A percentile compares a stretch with the other conserved stretches of the same genome.
Evolutionary conservation across 2,797 vertebrate species (phyloP).

Genomic region (Premnoplex brunnescens): DNA sequence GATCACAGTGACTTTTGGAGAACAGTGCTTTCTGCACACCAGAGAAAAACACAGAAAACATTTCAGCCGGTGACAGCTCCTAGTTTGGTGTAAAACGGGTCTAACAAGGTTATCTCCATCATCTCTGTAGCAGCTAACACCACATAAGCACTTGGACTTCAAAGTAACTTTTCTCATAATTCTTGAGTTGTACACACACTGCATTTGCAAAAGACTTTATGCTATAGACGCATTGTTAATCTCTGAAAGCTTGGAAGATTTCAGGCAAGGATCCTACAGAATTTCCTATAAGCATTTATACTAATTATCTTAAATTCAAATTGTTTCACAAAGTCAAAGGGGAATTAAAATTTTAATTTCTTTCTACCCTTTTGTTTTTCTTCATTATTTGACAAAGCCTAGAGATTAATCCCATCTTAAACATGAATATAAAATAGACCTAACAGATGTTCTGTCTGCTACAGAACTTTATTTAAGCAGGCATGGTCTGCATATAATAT

Average conservation of each 20-base stretch:
- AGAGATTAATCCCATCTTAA: slow-evolving; percentile 65
- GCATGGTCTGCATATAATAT: slow-evolving; percentile 28
- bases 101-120: background rate
- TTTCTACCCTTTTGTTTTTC: slow-evolving; percentile 50
- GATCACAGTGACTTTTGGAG: background rate
- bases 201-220: background rate
- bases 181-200: accelerated
- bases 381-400: slow-evolving; percentile 61
- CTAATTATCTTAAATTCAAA: slow-evolving; percentile 53
- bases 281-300: slow-evolving; percentile 23
- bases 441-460: slow-evolving; percentile 66
- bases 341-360: slow-evolving; percentile 62
- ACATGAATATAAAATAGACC: slow-evolving; percentile 65
- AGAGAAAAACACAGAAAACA: background rate
- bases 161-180: background rate
- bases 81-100: background rate
- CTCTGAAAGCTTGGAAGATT: background rate
- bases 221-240: background rate
- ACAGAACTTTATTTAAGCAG: slow-evolving; percentile 49
- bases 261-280: slow-evolving; percentile 12
- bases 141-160: background rate
- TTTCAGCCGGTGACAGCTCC: background rate
- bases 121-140: background rate
- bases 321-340: slow-evolving; percentile 46
- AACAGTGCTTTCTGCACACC: background rate